A percentile compares a stretch with the other conserved stretches of the same genome.
These are phyloP conservation scores for Drosophila tsacasi DNA, from an alignment of 1,140 invertebrate genomes.

Conservation along the genomic window DNA sequence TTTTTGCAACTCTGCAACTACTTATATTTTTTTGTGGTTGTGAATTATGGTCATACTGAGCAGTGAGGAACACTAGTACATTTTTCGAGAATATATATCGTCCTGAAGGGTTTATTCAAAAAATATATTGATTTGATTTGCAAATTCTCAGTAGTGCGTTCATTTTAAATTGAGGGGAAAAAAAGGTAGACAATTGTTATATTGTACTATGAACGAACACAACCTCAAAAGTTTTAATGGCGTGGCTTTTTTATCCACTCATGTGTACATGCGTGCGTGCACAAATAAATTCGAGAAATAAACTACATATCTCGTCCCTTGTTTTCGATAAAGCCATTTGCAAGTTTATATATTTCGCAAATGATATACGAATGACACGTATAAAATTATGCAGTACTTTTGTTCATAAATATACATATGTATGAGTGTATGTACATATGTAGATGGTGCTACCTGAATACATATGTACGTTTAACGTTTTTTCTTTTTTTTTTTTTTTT, in stretches of 20 bases:
- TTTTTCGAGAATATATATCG: slow-evolving; percentile 22
- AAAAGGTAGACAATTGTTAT: slow-evolving; percentile 21
- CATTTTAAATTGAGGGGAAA: background rate
- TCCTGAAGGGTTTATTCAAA: slow-evolving; percentile 27
- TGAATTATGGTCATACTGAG: slow-evolving; percentile 25
- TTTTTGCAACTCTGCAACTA: background rate
- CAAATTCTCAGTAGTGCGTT: slow-evolving; percentile 12
- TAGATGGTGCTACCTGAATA: slow-evolving; percentile 1
- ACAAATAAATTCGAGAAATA: slow-evolving; percentile 12
- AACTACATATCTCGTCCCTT: slow-evolving; percentile 1
- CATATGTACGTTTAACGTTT: slow-evolving; percentile 15
- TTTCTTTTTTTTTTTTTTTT: slow-evolving; percentile 16
- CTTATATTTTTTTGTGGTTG: slow-evolving; percentile 17
- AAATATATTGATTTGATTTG: slow-evolving; percentile 29
- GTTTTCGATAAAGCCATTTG: slow-evolving; percentile 11
- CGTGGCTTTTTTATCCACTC: slow-evolving; percentile 57
- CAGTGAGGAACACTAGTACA: slow-evolving; percentile 27
- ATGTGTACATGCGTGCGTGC: slow-evolving; percentile 40
- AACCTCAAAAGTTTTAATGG: slow-evolving; percentile 70
- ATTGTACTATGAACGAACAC: slow-evolving; percentile 30
- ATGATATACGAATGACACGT: slow-evolving; percentile 10
- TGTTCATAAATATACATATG: slow-evolving; percentile 7
- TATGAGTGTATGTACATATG: background rate
- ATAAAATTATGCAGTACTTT: slow-evolving; percentile 17
- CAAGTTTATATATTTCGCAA: background rate